Conservation (phyloP, 2,888 invertebrate genomes). For the Acrobasis consociella region DNA sequence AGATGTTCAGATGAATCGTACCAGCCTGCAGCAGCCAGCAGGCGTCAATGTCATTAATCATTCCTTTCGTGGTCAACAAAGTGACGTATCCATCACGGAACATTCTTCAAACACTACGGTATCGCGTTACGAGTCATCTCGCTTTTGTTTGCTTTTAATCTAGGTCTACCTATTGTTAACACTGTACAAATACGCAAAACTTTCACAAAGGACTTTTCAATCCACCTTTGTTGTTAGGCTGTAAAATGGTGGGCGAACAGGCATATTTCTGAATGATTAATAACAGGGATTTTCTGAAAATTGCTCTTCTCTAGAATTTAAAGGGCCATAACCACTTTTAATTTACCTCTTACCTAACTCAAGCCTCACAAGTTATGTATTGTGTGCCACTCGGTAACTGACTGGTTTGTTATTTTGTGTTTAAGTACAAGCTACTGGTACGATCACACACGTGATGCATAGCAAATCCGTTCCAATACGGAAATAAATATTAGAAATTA, state of each 20-base stretch:
- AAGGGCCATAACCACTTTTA: background rate
- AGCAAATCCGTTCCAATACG: no score
- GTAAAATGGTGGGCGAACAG: background rate
- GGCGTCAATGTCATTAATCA: constrained; percentile 15
- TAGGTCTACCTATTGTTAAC: constrained; percentile 22
- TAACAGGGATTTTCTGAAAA: background rate
- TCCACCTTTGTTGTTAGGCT: constrained; percentile 4
- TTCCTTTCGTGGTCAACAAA: constrained; percentile 13
- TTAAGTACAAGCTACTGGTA: no score
- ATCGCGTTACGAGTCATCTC: constrained; percentile 22
- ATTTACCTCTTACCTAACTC: no score
- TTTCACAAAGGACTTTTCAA: constrained; percentile 14
- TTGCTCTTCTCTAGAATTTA: background rate
- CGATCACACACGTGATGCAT: no score
- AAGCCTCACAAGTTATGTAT: no score
- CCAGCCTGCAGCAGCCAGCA: background rate
- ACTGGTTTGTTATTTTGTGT: no score
- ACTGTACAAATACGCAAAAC: constrained; percentile 4
- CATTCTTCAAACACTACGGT: constrained; percentile 10
- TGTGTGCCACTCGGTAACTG: no score
- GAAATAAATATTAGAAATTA: no score
- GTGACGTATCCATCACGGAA: constrained; percentile 22
- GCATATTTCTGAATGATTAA: background rate
- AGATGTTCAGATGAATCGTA: background rate
- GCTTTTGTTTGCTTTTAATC: constrained; percentile 22